A percentile compares a stretch with the other conserved stretches of the same genome.
Evolutionary conservation across 2,113 vertebrate genomes (phyloP).

Genomic region (Rhynchomys soricoides): DNA sequence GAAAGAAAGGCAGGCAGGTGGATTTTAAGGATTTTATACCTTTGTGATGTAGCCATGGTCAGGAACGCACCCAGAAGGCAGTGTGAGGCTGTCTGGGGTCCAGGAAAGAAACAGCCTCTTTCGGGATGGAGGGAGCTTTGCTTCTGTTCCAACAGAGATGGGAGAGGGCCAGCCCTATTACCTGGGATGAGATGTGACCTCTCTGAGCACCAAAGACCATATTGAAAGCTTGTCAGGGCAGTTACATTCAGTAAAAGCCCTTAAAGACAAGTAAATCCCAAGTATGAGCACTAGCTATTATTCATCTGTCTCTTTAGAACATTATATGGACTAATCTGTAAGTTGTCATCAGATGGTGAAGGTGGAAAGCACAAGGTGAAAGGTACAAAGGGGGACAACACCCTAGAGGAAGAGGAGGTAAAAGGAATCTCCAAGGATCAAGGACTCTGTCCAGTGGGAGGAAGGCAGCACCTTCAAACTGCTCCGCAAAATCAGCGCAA

Average conservation of each 20-base stretch:
- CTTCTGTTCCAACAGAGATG: neutral
- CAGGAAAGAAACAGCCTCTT: neutral
- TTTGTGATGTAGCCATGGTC: neutral
- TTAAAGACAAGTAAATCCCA: neutral
- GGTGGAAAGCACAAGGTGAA: neutral
- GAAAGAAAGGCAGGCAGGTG: neutral
- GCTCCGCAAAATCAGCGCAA: slow-evolving; percentile 11
- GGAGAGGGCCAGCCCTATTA: neutral
- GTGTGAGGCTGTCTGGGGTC: neutral
- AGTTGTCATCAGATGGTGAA: neutral
- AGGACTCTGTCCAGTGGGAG: neutral
- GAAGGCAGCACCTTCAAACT: neutral
- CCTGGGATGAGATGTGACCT: neutral
- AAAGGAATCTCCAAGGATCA: neutral
- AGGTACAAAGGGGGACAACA: neutral
- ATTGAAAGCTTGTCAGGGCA: neutral
- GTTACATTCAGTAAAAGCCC: neutral
- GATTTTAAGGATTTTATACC: neutral
- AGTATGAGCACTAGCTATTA: neutral
- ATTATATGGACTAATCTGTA: neutral
- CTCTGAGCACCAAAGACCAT: neutral
- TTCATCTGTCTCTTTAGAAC: neutral
- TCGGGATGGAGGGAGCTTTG: neutral
- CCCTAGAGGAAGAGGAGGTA: neutral
- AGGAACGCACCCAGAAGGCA: neutral